Evolutionary conservation across 2,888 invertebrate genomes (phyloP).

Genomic region (Cheilosia soror): DNA sequence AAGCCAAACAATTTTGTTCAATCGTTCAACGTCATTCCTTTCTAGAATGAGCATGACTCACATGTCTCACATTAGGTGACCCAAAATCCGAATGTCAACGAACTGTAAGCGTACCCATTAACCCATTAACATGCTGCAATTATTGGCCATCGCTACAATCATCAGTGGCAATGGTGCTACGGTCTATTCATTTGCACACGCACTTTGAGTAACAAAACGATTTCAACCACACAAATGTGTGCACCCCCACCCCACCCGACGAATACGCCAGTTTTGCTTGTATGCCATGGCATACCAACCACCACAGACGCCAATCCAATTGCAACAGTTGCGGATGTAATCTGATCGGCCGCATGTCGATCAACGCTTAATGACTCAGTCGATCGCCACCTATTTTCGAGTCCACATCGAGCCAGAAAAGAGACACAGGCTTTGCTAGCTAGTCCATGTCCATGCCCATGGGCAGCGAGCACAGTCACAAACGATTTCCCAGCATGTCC

Average conservation of each 20-base stretch:
- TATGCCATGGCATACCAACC: not conserved
- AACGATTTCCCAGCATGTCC: constrained; percentile 37
- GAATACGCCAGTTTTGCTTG: not conserved
- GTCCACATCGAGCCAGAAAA: constrained; percentile 16
- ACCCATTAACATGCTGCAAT: constrained; percentile 37
- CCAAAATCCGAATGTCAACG: constrained; percentile 31
- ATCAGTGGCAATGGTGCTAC: not conserved
- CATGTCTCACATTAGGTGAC: constrained; percentile 11
- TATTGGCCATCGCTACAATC: constrained; percentile 29
- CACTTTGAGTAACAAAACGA: constrained; percentile 64
- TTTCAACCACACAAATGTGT: constrained; percentile 42
- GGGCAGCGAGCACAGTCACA: constrained; percentile 12
- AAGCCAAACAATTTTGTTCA: not conserved
- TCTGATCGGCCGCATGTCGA: constrained; percentile 74
- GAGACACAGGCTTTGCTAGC: constrained; percentile 5
- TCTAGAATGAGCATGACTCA: constrained; percentile 27
- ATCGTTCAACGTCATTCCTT: constrained; percentile 6
- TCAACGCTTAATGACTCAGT: constrained; percentile 70
- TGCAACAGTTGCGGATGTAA: constrained; percentile 69
- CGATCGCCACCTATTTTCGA: constrained; percentile 64
- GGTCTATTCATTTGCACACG: constrained; percentile 46
- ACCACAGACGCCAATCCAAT: constrained; percentile 21
- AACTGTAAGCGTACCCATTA: constrained; percentile 31
- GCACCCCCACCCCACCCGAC: not conserved
- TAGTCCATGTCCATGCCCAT: constrained; percentile 19